phyloP scores from a whole-genome alignment of 2,888 invertebrate species.

The Temnothorax rugatulus region DNA sequence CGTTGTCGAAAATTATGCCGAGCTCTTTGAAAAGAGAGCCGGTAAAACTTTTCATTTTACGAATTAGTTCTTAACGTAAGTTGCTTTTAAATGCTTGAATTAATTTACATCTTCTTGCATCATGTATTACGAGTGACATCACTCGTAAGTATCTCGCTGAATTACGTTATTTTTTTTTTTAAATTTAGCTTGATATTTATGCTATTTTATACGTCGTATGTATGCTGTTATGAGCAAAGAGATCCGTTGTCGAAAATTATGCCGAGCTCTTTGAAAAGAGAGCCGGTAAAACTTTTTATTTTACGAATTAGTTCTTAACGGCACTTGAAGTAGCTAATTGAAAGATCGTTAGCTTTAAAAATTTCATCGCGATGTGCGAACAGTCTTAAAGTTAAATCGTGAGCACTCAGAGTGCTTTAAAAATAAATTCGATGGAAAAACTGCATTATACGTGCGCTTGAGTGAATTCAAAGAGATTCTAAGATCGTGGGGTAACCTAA shows the following conservation, averaged over 20 bases:
- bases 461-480: not conserved
- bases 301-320: not conserved
- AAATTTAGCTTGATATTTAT: not conserved
- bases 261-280: not conserved
- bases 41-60: not conserved
- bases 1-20: not conserved
- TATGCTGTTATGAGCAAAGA: not conserved
- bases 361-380: not conserved
- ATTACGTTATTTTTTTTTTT: not conserved
- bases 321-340: not conserved
- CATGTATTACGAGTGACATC: not conserved
- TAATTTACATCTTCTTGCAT: slow-evolving; percentile 1
- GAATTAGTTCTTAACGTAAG: not conserved
- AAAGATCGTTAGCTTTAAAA: not conserved
- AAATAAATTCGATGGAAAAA: slow-evolving; percentile 4
- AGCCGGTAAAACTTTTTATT: not conserved
- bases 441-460: not conserved
- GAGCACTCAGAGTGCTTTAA: not conserved
- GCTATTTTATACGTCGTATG: not conserved
- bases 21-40: not conserved
- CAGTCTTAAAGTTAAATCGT: slow-evolving; percentile 9
- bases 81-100: not conserved
- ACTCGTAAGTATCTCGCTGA: slow-evolving; percentile 2
- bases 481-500: not conserved
- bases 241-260: not conserved